phyloP scores from a whole-genome alignment of 2,113 vertebrate species.

The Nettapus auritus region DNA sequence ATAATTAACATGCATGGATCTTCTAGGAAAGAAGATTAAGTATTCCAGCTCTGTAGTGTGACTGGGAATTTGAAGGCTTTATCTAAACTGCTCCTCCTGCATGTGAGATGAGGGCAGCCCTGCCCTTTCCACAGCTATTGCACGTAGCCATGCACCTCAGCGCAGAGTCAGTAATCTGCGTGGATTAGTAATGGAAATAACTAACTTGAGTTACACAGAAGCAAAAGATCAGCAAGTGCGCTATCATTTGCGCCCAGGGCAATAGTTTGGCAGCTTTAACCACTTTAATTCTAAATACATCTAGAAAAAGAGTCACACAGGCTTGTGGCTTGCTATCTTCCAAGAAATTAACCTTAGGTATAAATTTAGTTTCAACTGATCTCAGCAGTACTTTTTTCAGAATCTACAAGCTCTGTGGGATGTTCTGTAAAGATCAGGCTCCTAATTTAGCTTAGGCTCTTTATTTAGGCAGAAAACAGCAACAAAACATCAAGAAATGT shows the following conservation, averaged over 20 bases:
- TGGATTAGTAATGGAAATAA: background rate
- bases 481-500: background rate
- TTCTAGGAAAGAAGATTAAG: background rate
- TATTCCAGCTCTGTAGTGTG: background rate
- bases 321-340: background rate
- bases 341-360: background rate
- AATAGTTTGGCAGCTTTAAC: background rate
- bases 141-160: background rate
- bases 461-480: background rate
- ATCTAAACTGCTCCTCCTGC: background rate
- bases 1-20: background rate
- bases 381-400: background rate
- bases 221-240: background rate
- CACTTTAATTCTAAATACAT: background rate
- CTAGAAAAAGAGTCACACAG: background rate
- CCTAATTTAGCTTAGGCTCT: background rate
- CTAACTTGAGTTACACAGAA: background rate
- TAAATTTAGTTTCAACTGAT: background rate
- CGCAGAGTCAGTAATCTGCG: background rate
- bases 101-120: background rate
- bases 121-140: background rate
- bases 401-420: background rate
- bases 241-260: background rate
- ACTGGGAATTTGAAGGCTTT: background rate
- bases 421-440: background rate